Conservation (phyloP, 2,888 invertebrate species). For the Tenthredo scrophulariae region DNA sequence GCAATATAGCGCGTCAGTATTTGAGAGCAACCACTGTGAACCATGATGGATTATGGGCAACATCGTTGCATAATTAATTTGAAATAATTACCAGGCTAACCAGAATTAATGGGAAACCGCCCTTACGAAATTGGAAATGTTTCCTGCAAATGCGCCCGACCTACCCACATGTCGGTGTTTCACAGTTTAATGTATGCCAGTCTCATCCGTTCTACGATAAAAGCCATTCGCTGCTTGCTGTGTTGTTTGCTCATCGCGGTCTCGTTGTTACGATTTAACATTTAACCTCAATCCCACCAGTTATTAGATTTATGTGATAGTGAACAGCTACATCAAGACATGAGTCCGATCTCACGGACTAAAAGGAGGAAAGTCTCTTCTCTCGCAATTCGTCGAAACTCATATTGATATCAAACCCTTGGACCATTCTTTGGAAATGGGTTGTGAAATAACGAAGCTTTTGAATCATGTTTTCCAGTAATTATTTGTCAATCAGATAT, state of each 20-base stretch:
- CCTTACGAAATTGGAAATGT: slow-evolving; percentile 62
- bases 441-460: not conserved
- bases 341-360: not conserved
- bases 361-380: not conserved
- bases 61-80: slow-evolving; percentile 66
- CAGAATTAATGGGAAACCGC: slow-evolving; percentile 64
- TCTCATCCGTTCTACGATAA: slow-evolving; percentile 49
- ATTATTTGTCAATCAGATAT: not conserved
- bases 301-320: not conserved
- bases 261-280: slow-evolving; percentile 22
- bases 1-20: slow-evolving; percentile 45
- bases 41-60: slow-evolving; percentile 66
- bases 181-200: slow-evolving; percentile 46
- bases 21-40: slow-evolving; percentile 60
- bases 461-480: not conserved
- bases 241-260: slow-evolving; percentile 21
- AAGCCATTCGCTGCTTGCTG: slow-evolving; percentile 41
- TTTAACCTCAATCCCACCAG: not conserved
- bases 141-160: slow-evolving; percentile 55
- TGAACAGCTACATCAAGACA: not conserved
- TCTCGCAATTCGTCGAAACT: not conserved
- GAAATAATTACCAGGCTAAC: slow-evolving; percentile 68
- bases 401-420: not conserved
- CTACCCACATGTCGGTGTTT: slow-evolving; percentile 47
- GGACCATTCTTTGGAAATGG: not conserved